These are phyloP conservation scores for Hiodon alosoides DNA, from an alignment of 2,113 vertebrate species.

Conservation along the genomic window DNA sequence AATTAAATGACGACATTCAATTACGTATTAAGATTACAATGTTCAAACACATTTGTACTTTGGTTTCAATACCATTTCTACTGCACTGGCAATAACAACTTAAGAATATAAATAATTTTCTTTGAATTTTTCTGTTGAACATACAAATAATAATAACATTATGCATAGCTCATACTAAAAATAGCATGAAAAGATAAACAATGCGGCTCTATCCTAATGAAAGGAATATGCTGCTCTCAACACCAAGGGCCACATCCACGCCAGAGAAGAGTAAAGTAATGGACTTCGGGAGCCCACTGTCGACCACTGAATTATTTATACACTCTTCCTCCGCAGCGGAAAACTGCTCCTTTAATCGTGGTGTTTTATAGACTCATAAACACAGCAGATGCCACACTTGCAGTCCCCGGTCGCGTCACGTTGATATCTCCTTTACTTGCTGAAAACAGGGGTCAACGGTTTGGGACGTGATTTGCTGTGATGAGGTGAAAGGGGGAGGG, in stretches of 20 bases:
- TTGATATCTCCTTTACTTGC: background rate
- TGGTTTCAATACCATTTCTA: no score
- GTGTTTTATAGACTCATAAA: background rate
- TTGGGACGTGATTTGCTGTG: background rate
- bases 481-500: background rate
- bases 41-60: no score
- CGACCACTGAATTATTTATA: constrained; percentile 20
- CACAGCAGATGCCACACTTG: background rate
- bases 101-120: no score
- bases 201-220: background rate
- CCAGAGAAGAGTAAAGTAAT: constrained; percentile 2
- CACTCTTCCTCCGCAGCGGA: background rate
- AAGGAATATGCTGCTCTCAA: background rate
- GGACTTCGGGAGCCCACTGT: background rate
- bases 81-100: no score
- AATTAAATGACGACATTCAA: no score
- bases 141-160: no score
- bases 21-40: no score
- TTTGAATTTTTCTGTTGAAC: no score
- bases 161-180: no score
- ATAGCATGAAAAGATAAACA: no score
- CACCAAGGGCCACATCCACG: constrained; percentile 3
- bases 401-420: background rate
- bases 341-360: constrained; percentile 10
- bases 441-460: no score